A percentile compares a stretch with the other conserved stretches of the same genome.
Conservation (phyloP, 2,797 vertebrate species). For the Neostethus bicornis region DNA sequence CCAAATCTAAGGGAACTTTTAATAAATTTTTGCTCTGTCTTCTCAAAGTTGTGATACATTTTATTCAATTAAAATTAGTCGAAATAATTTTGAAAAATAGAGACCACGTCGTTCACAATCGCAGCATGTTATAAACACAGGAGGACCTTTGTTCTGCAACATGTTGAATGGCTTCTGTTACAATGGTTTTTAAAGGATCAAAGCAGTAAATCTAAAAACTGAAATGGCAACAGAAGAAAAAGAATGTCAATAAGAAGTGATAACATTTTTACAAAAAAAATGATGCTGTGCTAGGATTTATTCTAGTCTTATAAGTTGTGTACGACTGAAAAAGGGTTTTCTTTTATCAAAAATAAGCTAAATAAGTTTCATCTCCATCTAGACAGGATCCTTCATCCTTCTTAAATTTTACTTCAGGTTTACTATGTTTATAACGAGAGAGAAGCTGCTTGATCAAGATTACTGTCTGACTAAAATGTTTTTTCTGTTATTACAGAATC, state of each 20-base stretch:
- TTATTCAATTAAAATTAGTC: background rate
- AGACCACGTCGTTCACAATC: no score
- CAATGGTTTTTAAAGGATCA: background rate
- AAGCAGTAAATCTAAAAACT: slow-evolving; percentile 3
- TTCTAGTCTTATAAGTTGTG: background rate
- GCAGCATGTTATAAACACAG: no score
- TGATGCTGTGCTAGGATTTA: background rate
- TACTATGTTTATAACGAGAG: no score
- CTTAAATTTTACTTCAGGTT: no score
- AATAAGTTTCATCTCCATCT: no score
- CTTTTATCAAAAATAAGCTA: background rate
- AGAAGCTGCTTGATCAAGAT: no score
- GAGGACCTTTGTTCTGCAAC: no score
- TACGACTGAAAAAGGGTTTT: background rate
- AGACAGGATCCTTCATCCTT: no score
- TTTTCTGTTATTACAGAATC: no score
- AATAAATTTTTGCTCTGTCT: background rate
- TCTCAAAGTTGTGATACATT: background rate
- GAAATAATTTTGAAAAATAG: background rate
- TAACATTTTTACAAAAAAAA: background rate
- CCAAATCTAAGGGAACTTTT: no score
- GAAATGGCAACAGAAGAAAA: background rate
- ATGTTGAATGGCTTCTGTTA: slow-evolving; percentile 4
- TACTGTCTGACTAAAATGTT: no score
- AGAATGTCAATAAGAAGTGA: background rate